Percentiles rank a stretch among this genome's conserved stretches.
phyloP scores from a whole-genome alignment of 2,888 invertebrate species.

The Phengaris arion region DNA sequence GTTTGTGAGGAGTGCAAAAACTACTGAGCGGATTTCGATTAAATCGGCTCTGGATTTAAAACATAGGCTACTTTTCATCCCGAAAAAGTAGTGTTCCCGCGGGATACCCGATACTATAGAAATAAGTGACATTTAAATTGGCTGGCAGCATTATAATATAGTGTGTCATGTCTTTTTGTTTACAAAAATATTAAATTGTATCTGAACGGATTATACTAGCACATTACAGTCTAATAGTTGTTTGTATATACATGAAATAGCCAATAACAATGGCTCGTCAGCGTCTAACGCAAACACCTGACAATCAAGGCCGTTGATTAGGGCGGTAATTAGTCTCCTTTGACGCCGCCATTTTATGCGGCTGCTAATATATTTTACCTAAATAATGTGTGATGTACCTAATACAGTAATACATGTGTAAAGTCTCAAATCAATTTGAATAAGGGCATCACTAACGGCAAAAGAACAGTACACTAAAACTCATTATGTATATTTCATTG shows the following conservation, averaged over 20 bases:
- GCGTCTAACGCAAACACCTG: slow-evolving; percentile 59
- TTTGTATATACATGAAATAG: slow-evolving; percentile 25
- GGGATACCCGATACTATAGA: no score
- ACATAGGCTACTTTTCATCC: no score
- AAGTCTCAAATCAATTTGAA: not conserved
- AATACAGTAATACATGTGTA: not conserved
- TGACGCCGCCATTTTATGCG: slow-evolving; percentile 47
- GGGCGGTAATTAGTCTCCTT: slow-evolving; percentile 70
- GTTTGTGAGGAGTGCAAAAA: no score
- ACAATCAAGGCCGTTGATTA: slow-evolving; percentile 73
- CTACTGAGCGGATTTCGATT: no score
- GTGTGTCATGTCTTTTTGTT: no score
- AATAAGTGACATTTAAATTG: no score
- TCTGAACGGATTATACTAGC: not conserved
- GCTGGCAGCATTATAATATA: no score
- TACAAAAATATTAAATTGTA: not conserved
- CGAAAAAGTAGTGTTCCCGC: no score
- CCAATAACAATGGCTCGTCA: slow-evolving; percentile 44
- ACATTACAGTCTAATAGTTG: not conserved
- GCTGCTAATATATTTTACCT: slow-evolving; percentile 1
- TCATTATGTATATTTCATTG: no score
- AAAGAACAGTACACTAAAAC: no score
- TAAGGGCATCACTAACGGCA: no score
- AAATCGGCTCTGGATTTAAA: no score
- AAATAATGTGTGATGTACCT: slow-evolving; percentile 1